Base-by-base conservation (phyloP, 2,797 vertebrate species). In the Halcyon leucocephala region DNA sequence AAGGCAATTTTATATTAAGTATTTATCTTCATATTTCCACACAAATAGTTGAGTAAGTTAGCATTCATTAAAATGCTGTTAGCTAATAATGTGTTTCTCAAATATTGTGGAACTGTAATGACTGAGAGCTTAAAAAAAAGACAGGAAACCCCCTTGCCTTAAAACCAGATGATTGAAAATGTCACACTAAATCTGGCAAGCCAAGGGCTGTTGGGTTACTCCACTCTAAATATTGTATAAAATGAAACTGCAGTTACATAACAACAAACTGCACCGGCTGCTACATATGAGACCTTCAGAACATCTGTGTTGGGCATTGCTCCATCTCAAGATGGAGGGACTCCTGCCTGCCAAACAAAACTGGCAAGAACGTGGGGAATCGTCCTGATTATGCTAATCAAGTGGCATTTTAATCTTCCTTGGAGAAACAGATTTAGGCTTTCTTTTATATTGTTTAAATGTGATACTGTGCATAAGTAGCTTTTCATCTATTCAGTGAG, bases 241-340 rank as follows among this genome's bases (percentile, higher is more conserved):
- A 88, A 91, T 92, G 67, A 83, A 87, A 87, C 60, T 87, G 78
- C 90, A 89, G 79, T 93, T 95, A 95, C 42, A 33, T 96, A 96
- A 84, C 78, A 95, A 77, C 82, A 78, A 85, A 76, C 70, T 82
- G 74, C 62, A 77, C 58, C 28, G 41, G 70, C 89, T 95, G 96
- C 73, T 90, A 35, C 77, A 64, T 58, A 16, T 2, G 51, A 96
- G 95, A 92, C 96, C 96, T 90, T 92, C 79, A 70, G 90, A 97
- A 97, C 94, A 97, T 97, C 95, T 97, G 95, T 95, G 81, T 81
- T 93, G 91, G 91, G 96, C 95, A 74, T 48, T 78, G 62, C 78
- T 97, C 80, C 94, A 88, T 94, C 74, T 78, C 55, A 55, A 89
- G 89, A 79, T 84, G 76, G 76, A 89, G 84, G 28, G n/a, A 76